A percentile compares a stretch with the other conserved stretches of the same genome.
Evolutionary conservation across 2,888 invertebrate genomes (phyloP).

Genomic region (Scrobipalpa atriplicella): DNA sequence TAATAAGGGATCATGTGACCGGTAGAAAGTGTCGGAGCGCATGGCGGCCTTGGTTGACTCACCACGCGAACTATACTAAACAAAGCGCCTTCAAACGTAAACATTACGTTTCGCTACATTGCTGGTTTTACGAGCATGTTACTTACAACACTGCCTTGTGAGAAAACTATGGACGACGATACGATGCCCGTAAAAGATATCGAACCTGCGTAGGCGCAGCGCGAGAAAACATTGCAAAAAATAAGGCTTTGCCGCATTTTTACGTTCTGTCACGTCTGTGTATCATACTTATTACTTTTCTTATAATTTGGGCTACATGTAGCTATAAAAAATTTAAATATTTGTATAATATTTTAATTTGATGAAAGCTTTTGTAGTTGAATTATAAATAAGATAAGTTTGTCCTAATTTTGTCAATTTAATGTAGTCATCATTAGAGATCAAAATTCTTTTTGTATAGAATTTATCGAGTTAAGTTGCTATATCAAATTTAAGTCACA

Average conservation of each 20-base stretch:
- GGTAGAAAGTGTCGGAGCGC: slow-evolving; percentile 42
- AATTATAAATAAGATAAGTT: too few relatives aligned
- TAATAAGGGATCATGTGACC: slow-evolving; percentile 21
- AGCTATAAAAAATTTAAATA: not conserved
- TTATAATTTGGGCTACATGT: not conserved
- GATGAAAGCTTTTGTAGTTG: too few relatives aligned
- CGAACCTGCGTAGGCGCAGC: not conserved
- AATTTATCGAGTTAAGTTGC: too few relatives aligned
- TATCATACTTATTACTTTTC: not conserved
- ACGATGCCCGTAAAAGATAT: not conserved
- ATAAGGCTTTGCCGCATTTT: not conserved
- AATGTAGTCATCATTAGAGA: too few relatives aligned
- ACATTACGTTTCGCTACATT: not conserved
- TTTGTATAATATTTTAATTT: not conserved
- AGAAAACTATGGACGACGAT: not conserved
- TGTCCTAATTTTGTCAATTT: too few relatives aligned
- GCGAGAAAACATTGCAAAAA: slow-evolving; percentile 5
- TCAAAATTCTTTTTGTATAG: too few relatives aligned
- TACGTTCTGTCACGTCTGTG: not conserved
- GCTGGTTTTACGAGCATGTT: not conserved
- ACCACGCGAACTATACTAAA: not conserved
- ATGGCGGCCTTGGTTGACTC: slow-evolving; percentile 40
- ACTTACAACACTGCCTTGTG: not conserved
- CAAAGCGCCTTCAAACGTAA: not conserved
- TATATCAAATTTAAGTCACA: too few relatives aligned